Evolutionary conservation across 2,888 invertebrate genomes (phyloP).

Genomic region (Monoplex corrugatus): DNA sequence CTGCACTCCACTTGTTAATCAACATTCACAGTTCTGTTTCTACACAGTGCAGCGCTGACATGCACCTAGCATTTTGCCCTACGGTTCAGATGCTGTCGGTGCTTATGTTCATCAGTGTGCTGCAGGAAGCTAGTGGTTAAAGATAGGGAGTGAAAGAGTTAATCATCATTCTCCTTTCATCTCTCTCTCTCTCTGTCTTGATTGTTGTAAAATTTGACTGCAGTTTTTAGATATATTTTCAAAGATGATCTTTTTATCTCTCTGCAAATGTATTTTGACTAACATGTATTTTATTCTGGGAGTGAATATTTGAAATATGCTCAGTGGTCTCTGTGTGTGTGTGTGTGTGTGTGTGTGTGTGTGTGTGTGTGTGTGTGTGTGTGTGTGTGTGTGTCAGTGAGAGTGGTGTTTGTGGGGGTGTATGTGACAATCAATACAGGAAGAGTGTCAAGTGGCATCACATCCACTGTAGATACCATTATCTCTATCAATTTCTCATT

Average conservation of each 20-base stretch:
- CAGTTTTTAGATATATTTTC: too few relatives aligned
- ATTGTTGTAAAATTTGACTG: not conserved
- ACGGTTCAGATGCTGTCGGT: too few relatives aligned
- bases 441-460: not conserved
- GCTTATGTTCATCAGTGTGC: too few relatives aligned
- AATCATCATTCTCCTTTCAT: too few relatives aligned
- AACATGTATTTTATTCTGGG: too few relatives aligned
- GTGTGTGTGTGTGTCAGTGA: not conserved
- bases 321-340: not conserved
- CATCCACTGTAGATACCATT: not conserved
- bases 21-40: slow-evolving; percentile 31
- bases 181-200: not conserved
- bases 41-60: too few relatives aligned
- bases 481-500: too few relatives aligned
- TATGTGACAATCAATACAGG: too few relatives aligned
- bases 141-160: too few relatives aligned
- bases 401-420: not conserved
- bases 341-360: not conserved
- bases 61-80: too few relatives aligned
- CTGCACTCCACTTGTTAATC: slow-evolving; percentile 24
- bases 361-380: not conserved
- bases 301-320: not conserved
- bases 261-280: not conserved
- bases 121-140: too few relatives aligned
- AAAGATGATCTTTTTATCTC: not conserved